phyloP scores from a whole-genome alignment of 2,113 vertebrate species.

The Romanogobio albipinnatus region DNA sequence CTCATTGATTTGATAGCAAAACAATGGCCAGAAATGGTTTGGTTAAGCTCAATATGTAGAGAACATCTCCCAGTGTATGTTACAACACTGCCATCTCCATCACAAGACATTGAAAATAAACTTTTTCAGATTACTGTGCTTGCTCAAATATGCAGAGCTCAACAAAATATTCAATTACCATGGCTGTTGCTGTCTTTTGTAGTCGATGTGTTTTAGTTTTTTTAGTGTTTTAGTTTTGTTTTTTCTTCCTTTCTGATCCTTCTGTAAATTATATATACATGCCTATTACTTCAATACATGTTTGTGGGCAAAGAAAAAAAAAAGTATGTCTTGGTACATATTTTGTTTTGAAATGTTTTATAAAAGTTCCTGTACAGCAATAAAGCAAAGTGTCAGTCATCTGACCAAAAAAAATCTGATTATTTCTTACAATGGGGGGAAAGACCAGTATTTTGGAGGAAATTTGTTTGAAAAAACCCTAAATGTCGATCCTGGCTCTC shows the following conservation, averaged over 20 bases:
- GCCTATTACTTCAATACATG: slow-evolving; percentile 68
- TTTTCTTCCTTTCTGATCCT: slow-evolving; percentile 48
- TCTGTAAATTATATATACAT: slow-evolving; percentile 73
- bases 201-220: slow-evolving; percentile 46
- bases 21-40: background rate
- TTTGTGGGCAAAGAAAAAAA: slow-evolving; percentile 71
- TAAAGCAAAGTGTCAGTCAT: slow-evolving; percentile 77
- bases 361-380: slow-evolving; percentile 80
- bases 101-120: background rate
- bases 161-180: slow-evolving; percentile 58
- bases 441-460: no score
- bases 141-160: slow-evolving; percentile 53
- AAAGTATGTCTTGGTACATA: slow-evolving; percentile 72
- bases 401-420: background rate
- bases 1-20: slow-evolving; percentile 21
- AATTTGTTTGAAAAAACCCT: no score
- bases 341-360: slow-evolving; percentile 78
- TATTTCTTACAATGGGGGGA: background rate
- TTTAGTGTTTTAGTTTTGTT: slow-evolving; percentile 45
- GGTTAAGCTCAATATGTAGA: background rate
- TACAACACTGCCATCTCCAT: background rate
- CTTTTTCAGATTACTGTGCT: slow-evolving; percentile 56
- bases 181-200: slow-evolving; percentile 69
- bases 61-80: background rate
- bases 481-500: no score